Evolutionary conservation across 2,888 invertebrate genomes (phyloP).

Genomic region (Drosophila demipolita): DNA sequence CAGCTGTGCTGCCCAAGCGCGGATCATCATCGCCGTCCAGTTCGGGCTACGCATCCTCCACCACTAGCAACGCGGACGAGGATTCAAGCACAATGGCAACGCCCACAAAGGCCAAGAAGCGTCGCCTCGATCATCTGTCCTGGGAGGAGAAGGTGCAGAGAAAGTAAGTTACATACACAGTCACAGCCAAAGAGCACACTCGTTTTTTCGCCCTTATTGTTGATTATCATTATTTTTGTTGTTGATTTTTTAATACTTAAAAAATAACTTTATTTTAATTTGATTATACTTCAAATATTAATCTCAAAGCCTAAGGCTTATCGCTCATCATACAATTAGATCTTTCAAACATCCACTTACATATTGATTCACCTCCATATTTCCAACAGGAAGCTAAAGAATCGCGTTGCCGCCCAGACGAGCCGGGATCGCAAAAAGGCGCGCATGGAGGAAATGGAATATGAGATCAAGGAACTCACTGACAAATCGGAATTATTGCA

Average conservation of each 20-base stretch:
- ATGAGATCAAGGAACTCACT: constrained; percentile 88
- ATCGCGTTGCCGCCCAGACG: constrained; percentile 98
- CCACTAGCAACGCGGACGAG: constrained; percentile 61
- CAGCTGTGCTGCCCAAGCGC: constrained; percentile 55
- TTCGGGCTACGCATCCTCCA: constrained; percentile 66
- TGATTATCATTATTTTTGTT: not conserved
- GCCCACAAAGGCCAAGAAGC: constrained; percentile 86
- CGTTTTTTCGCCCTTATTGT: too few relatives aligned
- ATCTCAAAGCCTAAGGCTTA: not conserved
- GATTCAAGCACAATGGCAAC: constrained; percentile 44
- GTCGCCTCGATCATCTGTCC: constrained; percentile 92
- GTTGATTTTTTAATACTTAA: not conserved
- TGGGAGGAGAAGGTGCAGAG: constrained; percentile 95
- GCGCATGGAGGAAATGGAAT: constrained; percentile 95
- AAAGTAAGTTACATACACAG: constrained; percentile 89
- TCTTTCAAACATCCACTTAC: not conserved
- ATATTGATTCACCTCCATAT: not conserved
- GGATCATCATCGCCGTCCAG: constrained; percentile 49
- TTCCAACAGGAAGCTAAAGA: constrained; percentile 93
- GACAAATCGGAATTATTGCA: constrained; percentile 88
- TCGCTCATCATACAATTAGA: not conserved
- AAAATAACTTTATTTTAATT: not conserved
- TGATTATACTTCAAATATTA: not conserved
- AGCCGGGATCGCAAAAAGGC: constrained; percentile 98
- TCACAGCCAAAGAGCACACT: constrained; percentile 54